Evolutionary conservation across 2,113 vertebrate species (phyloP), one percentile per base, ranked within the genome.

Genomic region (Perccottus glenii): DNA sequence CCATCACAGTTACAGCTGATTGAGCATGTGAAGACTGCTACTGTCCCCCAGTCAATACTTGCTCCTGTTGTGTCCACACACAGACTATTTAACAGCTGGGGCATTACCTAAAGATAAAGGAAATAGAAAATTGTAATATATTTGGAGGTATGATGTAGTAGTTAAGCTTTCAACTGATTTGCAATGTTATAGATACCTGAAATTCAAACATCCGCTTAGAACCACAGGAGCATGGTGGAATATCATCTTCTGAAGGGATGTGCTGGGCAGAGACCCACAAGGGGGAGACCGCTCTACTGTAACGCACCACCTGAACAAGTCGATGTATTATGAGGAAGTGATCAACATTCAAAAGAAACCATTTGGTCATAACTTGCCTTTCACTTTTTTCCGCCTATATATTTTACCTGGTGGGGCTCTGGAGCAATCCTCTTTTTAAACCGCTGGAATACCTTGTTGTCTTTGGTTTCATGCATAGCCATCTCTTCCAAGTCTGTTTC

Each of bases 1-100:
- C 65, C 75, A 15, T 72, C 93, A 44, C 85, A 70, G 5, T 90
- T 70, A 4, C 98, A 99, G 92, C 85, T 99, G 27, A 86, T 82
- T 2, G 93, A 90, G 63, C 98, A 99, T 0, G 95, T 96, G 81
- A 94, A 99, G 67, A 98, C 42, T 0, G 84, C 92, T 70, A 98
- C 80, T 0, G 93, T 93, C 1, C 98, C 98, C 97, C 98, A 99
- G 87, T 99, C 97, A 11, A 99, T 92, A 60, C 97, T 98, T 57
- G 85, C 92, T 79, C 90, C 94, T 8, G 93, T 93, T 0, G 85
- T 83, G 85, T 99, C 97, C 19, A 93, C 95, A 43, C 93, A 85
- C 8, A 99, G 93, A 78, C 94, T 85, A 88, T 95, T 97, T 49
- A 99, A 90, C 58, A 99, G 92, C 85, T 99, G 98, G 2, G 98